These are phyloP conservation scores for Tamias sibiricus DNA, from an alignment of 2,113 vertebrate genomes.

Conservation along the genomic window DNA sequence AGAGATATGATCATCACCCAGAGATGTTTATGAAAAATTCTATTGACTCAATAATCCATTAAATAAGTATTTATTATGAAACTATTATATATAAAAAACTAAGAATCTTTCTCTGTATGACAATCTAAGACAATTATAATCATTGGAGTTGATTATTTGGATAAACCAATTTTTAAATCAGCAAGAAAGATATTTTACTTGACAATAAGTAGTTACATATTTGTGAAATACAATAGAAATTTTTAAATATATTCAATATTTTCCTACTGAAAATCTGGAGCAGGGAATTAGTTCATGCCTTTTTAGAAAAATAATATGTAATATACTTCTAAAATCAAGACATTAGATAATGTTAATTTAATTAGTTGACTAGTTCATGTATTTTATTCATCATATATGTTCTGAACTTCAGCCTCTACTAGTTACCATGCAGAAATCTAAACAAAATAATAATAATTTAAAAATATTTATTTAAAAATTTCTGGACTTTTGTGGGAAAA, in stretches of 20 bases:
- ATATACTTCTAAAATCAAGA: too few species aligned
- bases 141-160: not conserved
- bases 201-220: not conserved
- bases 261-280: not conserved
- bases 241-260: not conserved
- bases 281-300: not conserved
- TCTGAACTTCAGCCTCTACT: not conserved
- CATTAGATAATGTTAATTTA: not conserved
- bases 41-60: not conserved
- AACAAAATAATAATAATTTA: not conserved
- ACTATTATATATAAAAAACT: not conserved
- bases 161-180: not conserved
- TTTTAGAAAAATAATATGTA: not conserved
- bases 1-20: not conserved
- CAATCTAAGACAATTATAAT: not conserved
- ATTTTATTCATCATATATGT: not conserved
- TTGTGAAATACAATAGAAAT: not conserved
- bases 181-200: not conserved
- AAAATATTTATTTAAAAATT: not conserved
- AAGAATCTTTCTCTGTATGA: not conserved
- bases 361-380: not conserved
- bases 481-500: not conserved
- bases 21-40: not conserved
- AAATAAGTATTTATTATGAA: not conserved
- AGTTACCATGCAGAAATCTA: not conserved